Evolutionary conservation across 2,888 invertebrate species (phyloP), one percentile per base, ranked within the genome.

Genomic region (Drosophila suboccidentalis): DNA sequence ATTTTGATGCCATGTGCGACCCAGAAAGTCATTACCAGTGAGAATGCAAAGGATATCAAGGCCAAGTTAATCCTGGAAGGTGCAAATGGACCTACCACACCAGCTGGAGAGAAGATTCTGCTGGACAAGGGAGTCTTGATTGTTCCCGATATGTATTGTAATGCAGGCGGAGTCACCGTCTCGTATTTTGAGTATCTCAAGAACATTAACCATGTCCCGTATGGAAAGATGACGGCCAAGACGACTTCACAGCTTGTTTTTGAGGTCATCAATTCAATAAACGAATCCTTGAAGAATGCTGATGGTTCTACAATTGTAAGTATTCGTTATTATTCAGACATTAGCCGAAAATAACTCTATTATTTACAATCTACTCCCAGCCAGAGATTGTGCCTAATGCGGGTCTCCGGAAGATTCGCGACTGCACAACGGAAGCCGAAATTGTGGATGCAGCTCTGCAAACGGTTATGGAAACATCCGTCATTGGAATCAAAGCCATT

Each of bases 181-280:
- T 99, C 98, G 57, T 99, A 98, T 94, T 99, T 99, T 93, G 99
- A 99, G 93, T 99, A 98, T 97, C 94, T 99, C 87, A 99, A 99
- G 94, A 99, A 99, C 93, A 94, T 99, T 60, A 99, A 98, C 93
- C 99, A 99, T 92, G 99, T 99, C 10, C 98, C 98, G 1, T 99
- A 97, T 92, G 99, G 99, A 64, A 95, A 98, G 85, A 94, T 99
- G 78, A 96, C 96, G 1, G 98, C 98, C 94, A 98, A 98, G 93
- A 98, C 51, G 5, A 51, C 98, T 92, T 94, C 84, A 0, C 66
- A 79, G 5, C 73, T 90, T 13, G 82, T 92, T 8, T 61, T 80
- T 32, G 91, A 89, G 39, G 50, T 89, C 3, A 57, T 92, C 3
- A 87, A 86, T 34, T 92, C 92, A 0, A 79, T 92, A 5, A 90